Conservation (phyloP, 2,888 invertebrate species). For the Drosophila pegasa region DNA sequence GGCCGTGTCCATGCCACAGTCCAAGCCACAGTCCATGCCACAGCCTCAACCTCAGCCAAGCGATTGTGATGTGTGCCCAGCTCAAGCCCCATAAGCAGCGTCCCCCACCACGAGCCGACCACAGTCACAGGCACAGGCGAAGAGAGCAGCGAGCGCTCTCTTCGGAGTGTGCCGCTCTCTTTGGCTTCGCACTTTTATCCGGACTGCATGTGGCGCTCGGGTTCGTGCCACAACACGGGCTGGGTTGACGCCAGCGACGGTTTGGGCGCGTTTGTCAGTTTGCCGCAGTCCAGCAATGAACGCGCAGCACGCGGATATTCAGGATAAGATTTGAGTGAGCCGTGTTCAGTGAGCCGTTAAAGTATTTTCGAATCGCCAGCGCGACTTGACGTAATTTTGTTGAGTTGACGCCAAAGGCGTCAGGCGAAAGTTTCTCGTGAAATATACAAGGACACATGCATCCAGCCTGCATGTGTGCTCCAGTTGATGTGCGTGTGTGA, state of each 20-base stretch:
- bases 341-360: conserved; percentile 10
- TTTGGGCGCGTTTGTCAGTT: conserved; percentile 59
- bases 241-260: conserved; percentile 41
- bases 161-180: conserved; percentile 46
- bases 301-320: conserved; percentile 64
- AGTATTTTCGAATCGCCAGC: conserved; percentile 5
- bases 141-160: conserved; percentile 27
- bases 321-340: conserved; percentile 34
- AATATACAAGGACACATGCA: conserved; percentile 28
- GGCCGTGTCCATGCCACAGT: conserved; percentile 31
- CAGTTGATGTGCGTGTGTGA: conserved; percentile 19
- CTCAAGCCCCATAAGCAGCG: conserved; percentile 14
- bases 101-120: conserved; percentile 6
- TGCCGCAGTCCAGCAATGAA: conserved; percentile 76
- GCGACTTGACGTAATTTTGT: conserved; percentile 25
- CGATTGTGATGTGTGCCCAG: conserved; percentile 21
- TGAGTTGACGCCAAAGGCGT: conserved; percentile 40
- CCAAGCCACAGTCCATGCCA: conserved; percentile 18
- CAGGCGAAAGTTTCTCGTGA: conserved; percentile 19
- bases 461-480: conserved; percentile 12
- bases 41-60: conserved; percentile 14
- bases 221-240: conserved; percentile 57
- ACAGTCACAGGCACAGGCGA: conserved; percentile 15
- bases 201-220: conserved; percentile 31
- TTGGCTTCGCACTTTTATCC: conserved; percentile 49